phyloP scores from a whole-genome alignment of 2,888 invertebrate genomes.

The Orthosia incerta region DNA sequence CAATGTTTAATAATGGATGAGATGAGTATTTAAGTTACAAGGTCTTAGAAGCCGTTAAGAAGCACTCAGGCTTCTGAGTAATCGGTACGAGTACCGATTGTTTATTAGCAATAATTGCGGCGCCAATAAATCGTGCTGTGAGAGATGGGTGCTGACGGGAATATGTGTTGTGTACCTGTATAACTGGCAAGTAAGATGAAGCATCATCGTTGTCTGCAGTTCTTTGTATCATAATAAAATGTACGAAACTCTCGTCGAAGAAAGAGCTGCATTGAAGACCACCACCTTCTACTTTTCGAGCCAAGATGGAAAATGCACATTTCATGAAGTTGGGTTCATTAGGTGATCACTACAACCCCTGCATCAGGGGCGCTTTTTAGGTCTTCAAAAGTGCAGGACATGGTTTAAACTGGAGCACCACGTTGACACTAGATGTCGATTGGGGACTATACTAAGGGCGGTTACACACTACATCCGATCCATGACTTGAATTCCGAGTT shows the following conservation, averaged over 20 bases:
- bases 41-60: constrained; percentile 48
- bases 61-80: constrained; percentile 62
- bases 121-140: constrained; percentile 30
- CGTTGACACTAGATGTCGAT: too few relatives aligned
- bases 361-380: too few relatives aligned
- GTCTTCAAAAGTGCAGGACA: too few relatives aligned
- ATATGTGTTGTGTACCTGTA: constrained; percentile 10
- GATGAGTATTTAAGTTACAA: constrained; percentile 55
- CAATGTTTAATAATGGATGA: constrained; percentile 70
- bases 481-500: too few relatives aligned
- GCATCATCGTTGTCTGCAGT: constrained; percentile 3
- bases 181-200: constrained; percentile 7
- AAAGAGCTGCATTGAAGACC: not conserved
- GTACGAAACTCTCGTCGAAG: not conserved
- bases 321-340: too few relatives aligned
- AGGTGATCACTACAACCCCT: too few relatives aligned
- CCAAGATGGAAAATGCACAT: too few relatives aligned
- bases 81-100: constrained; percentile 50
- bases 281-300: not conserved
- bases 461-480: too few relatives aligned
- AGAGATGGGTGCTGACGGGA: constrained; percentile 32
- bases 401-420: too few relatives aligned
- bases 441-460: too few relatives aligned
- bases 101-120: constrained; percentile 46
- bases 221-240: not conserved